Evolutionary conservation across 1,140 invertebrate genomes (phyloP).

Genomic region (Subanguina moxae): DNA sequence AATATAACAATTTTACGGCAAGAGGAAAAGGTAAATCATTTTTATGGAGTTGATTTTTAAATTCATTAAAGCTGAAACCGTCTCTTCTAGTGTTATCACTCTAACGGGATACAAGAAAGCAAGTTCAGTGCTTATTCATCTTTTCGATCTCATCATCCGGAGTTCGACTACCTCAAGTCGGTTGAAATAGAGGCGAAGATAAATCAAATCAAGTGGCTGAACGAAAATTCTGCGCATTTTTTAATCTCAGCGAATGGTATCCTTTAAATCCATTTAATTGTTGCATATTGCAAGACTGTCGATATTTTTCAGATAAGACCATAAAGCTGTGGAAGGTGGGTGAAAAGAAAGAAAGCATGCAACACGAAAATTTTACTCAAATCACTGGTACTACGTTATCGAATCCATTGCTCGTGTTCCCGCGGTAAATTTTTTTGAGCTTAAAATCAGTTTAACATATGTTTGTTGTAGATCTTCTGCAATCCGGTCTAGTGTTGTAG

Average conservation of each 20-base stretch:
- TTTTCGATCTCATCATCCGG: neutral
- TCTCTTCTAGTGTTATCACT: too few relatives aligned
- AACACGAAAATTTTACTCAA: too few relatives aligned
- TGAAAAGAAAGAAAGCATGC: too few relatives aligned
- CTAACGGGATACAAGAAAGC: too few relatives aligned
- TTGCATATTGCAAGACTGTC: neutral
- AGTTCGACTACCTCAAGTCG: neutral
- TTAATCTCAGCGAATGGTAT: neutral
- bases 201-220: neutral
- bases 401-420: neutral
- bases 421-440: neutral
- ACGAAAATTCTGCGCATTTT: neutral
- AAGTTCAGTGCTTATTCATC: too few relatives aligned
- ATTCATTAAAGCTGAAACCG: too few relatives aligned
- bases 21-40: too few relatives aligned
- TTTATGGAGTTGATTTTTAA: too few relatives aligned
- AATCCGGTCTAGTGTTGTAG: too few relatives aligned
- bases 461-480: too few relatives aligned
- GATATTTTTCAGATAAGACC: neutral
- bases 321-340: neutral
- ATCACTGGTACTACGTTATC: neutral
- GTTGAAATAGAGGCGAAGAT: neutral
- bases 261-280: too few relatives aligned
- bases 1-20: neutral
- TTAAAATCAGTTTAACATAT: too few relatives aligned